A percentile compares a stretch with the other conserved stretches of the same genome.
These are phyloP conservation scores for Nasonia longicornis DNA, from an alignment of 1,140 invertebrate species.

Conservation along the genomic window DNA sequence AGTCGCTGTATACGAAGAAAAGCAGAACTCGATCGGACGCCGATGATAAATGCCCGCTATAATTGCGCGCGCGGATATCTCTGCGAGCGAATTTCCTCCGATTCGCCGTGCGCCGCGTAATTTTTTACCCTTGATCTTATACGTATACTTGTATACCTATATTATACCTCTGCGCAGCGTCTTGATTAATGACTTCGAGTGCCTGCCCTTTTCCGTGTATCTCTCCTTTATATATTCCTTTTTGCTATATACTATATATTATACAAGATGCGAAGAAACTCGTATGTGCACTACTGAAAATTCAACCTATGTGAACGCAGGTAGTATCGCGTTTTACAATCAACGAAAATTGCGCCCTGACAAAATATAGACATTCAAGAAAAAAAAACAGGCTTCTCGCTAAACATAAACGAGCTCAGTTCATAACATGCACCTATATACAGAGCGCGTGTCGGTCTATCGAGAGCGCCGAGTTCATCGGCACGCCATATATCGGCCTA, in stretches of 20 bases:
- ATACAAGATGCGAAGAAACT: no score
- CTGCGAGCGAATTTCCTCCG: not conserved
- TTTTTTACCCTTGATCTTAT: not conserved
- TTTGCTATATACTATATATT: no score
- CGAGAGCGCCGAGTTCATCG: constrained; percentile 3
- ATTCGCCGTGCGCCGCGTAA: not conserved
- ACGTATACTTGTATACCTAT: no score
- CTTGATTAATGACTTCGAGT: not conserved
- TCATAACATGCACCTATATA: not conserved
- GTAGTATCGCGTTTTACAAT: not conserved
- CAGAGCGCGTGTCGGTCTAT: not conserved
- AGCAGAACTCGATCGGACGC: not conserved
- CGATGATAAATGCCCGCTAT: not conserved
- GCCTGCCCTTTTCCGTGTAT: not conserved
- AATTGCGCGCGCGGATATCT: not conserved
- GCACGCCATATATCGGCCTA: not conserved
- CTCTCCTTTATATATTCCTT: not conserved
- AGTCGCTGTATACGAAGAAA: not conserved
- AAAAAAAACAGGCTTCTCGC: not conserved
- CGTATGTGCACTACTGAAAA: no score
- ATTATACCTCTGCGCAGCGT: not conserved
- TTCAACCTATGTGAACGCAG: no score
- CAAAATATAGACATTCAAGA: not conserved
- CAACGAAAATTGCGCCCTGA: no score
- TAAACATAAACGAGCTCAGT: not conserved